Percentiles rank a stretch among this genome's conserved stretches.
phyloP scores from a whole-genome alignment of 1,140 invertebrate genomes.

The Drosophila hydei region DNA sequence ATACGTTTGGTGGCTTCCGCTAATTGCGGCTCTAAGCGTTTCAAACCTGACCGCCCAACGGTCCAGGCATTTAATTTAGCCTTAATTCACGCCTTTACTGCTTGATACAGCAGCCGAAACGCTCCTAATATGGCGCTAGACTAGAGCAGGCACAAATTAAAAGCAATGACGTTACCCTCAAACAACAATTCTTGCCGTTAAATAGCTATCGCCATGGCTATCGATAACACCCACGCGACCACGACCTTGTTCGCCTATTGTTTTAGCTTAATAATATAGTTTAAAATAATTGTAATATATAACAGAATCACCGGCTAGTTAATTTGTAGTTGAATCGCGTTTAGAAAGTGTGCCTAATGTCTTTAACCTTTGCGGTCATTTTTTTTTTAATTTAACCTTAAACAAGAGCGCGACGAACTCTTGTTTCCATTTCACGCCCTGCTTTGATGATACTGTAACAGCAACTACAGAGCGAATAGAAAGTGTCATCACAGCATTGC shows the following conservation, averaged over 20 bases:
- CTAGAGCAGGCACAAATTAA: slow-evolving; percentile 49
- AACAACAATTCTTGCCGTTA: slow-evolving; percentile 23
- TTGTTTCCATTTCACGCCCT: slow-evolving; percentile 6
- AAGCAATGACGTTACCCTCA: slow-evolving; percentile 71
- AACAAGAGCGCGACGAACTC: slow-evolving; percentile 29
- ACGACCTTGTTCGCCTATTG: slow-evolving; percentile 27
- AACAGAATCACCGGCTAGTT: neutral
- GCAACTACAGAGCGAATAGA: slow-evolving; percentile 2
- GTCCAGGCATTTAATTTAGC: slow-evolving; percentile 51
- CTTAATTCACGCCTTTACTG: slow-evolving; percentile 74
- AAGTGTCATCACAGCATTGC: slow-evolving; percentile 17
- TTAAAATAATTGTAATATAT: slow-evolving; percentile 26
- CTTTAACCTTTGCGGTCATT: slow-evolving; percentile 30
- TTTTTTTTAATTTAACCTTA: neutral
- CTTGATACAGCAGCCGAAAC: slow-evolving; percentile 52
- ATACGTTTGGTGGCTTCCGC: slow-evolving; percentile 35
- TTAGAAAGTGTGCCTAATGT: slow-evolving; percentile 41
- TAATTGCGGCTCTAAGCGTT: slow-evolving; percentile 29
- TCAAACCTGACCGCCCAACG: slow-evolving; percentile 22
- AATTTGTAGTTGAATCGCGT: slow-evolving; percentile 4
- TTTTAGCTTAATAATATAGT: slow-evolving; percentile 20
- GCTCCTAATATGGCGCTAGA: slow-evolving; percentile 63
- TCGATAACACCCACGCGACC: slow-evolving; percentile 45
- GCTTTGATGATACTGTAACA: slow-evolving; percentile 5
- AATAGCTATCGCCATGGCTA: slow-evolving; percentile 18